These are phyloP conservation scores for Diachasmimorpha longicaudata DNA, from an alignment of 1,140 invertebrate species.

Conservation along the genomic window DNA sequence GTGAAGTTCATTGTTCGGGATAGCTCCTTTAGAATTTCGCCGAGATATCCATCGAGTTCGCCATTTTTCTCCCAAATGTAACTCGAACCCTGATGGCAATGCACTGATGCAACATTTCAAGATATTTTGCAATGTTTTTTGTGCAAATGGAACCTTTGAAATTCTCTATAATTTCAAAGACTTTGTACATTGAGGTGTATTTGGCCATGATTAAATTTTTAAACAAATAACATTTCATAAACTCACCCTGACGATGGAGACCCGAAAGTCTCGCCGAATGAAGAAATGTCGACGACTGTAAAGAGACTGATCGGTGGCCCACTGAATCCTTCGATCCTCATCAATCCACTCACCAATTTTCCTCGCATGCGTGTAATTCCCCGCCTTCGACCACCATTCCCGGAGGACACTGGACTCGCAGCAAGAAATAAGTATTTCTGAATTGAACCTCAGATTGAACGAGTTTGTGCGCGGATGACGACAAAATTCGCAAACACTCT, in stretches of 20 bases:
- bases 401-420: background rate
- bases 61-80: conserved; percentile 23
- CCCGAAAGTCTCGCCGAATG: conserved; percentile 7
- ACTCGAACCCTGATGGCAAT: conserved; percentile 31
- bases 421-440: conserved; percentile 27
- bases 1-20: conserved; percentile 39
- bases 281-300: conserved; percentile 29
- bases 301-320: background rate
- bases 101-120: background rate
- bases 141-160: too few relatives aligned
- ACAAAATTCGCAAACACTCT: conserved; percentile 9
- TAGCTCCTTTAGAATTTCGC: conserved; percentile 37
- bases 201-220: background rate
- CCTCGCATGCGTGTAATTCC: conserved; percentile 5
- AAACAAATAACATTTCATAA: background rate
- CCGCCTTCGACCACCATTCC: conserved; percentile 29
- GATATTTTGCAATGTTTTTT: background rate
- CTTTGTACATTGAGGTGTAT: background rate
- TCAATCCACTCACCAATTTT: conserved; percentile 29
- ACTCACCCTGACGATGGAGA: conserved; percentile 34
- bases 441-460: conserved; percentile 22
- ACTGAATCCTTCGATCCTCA: background rate
- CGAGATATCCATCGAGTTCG: conserved; percentile 17
- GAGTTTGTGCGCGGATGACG: conserved; percentile 1
- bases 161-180: too few relatives aligned